Conservation (phyloP, 2,797 vertebrate genomes). For the Lepilemur septentrionalis region DNA sequence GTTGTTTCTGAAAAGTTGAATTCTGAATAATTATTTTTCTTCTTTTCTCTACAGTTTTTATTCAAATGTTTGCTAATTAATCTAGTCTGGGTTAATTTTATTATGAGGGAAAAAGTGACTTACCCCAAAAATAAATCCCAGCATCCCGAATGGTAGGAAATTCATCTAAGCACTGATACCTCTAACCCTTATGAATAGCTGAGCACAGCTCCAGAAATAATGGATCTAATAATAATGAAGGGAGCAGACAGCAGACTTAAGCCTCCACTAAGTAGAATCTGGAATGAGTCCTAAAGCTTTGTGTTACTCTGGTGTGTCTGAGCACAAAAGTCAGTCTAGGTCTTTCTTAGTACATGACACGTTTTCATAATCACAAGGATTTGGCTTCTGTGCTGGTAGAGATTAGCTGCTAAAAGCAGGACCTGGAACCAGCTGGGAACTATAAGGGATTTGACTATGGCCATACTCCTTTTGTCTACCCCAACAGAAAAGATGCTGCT, state of each 20-base stretch:
- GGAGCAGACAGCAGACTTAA: background rate
- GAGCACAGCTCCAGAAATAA: background rate
- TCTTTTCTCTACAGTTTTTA: background rate
- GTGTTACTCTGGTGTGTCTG: background rate
- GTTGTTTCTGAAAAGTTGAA: background rate
- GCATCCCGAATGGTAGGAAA: background rate
- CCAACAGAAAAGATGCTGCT: background rate
- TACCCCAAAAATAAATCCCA: background rate
- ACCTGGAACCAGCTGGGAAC: background rate
- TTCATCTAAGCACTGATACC: background rate
- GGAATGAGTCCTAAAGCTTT: background rate
- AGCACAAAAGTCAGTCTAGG: conserved; percentile 28
- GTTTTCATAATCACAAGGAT: conserved; percentile 29
- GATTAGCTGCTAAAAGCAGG: background rate
- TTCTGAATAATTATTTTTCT: background rate
- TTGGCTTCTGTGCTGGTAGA: background rate
- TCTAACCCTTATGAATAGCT: background rate
- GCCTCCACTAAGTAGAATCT: background rate
- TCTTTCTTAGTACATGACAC: background rate
- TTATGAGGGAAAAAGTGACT: background rate
- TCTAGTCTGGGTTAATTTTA: background rate
- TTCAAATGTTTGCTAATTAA: background rate
- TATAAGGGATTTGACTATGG: background rate
- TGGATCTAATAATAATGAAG: background rate
- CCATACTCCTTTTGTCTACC: background rate